A percentile compares a stretch with the other conserved stretches of the same genome.
These are phyloP conservation scores for Alethe castanea DNA, from an alignment of 2,113 vertebrate genomes.

Conservation along the genomic window DNA sequence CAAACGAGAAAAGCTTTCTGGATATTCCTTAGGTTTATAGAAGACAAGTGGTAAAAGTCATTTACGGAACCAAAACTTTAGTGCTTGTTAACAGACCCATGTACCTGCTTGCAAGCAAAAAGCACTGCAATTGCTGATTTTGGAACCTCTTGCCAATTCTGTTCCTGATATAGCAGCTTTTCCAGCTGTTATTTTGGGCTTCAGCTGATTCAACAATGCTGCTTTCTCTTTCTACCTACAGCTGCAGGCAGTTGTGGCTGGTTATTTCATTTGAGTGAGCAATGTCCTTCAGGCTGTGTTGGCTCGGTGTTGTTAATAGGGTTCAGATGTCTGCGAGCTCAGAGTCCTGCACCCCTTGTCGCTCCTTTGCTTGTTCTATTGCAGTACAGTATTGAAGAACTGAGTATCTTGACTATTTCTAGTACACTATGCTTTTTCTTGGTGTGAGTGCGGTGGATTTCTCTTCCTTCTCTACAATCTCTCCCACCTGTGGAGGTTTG, in stretches of 20 bases:
- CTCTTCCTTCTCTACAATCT: not conserved
- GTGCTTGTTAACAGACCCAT: not conserved
- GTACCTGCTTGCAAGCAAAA: not conserved
- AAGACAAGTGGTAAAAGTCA: not conserved
- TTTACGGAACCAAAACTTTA: not conserved
- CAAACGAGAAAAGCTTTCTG: not conserved
- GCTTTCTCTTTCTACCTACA: slow-evolving; percentile 29
- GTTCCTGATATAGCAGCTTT: not conserved
- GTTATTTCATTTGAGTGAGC: slow-evolving; percentile 27
- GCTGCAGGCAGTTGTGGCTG: not conserved
- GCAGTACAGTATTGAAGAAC: not conserved
- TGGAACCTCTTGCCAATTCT: not conserved
- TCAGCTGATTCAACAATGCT: slow-evolving; percentile 45
- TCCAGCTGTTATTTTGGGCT: slow-evolving; percentile 43
- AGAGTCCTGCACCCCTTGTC: not conserved
- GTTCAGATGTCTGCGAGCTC: not conserved
- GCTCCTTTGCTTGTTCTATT: not conserved
- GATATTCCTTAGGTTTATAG: not conserved
- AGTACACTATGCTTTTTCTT: not conserved
- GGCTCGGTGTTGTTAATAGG: not conserved
- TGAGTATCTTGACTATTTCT: not conserved
- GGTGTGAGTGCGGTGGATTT: not conserved
- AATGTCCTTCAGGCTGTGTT: not conserved
- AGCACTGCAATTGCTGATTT: not conserved
- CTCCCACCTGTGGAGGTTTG: not conserved